Evolutionary conservation across 2,888 invertebrate genomes (phyloP).

Genomic region (Bhutanitis thaidina): DNA sequence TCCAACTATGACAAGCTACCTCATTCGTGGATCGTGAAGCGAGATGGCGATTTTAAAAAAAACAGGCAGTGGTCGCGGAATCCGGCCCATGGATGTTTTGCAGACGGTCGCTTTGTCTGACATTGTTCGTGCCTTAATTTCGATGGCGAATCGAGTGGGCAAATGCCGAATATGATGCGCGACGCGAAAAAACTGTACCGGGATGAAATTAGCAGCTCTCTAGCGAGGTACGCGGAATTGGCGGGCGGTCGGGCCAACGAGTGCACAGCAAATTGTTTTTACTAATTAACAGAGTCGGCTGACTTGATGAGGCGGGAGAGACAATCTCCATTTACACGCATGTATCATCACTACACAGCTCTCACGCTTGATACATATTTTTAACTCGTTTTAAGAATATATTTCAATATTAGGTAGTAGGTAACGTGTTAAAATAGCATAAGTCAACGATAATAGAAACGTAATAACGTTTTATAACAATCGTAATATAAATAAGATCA

Average conservation of each 20-base stretch:
- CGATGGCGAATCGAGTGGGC: slow-evolving; percentile 75
- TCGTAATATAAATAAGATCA: slow-evolving; percentile 21
- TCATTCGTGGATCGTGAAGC: slow-evolving; percentile 72
- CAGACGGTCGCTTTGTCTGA: slow-evolving; percentile 78
- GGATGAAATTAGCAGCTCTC: slow-evolving; percentile 78
- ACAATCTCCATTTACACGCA: slow-evolving; percentile 20
- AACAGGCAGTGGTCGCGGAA: slow-evolving; percentile 69
- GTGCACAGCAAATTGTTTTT: slow-evolving; percentile 74
- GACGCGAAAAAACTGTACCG: slow-evolving; percentile 72
- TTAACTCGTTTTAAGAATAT: no score
- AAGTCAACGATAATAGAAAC: not conserved
- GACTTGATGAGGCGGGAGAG: slow-evolving; percentile 59
- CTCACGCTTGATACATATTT: no score
- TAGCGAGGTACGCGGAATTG: slow-evolving; percentile 76
- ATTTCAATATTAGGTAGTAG: no score
- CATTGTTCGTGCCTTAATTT: slow-evolving; percentile 79
- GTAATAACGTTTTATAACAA: not conserved
- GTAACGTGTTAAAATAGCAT: no score
- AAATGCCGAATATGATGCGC: slow-evolving; percentile 79
- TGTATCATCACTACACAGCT: not conserved
- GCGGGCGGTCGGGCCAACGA: slow-evolving; percentile 74
- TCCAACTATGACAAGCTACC: slow-evolving; percentile 75
- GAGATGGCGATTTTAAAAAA: slow-evolving; percentile 72
- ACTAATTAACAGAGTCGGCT: slow-evolving; percentile 70
- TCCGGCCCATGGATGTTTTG: slow-evolving; percentile 75